Percentiles rank a stretch among this genome's conserved stretches.
phyloP scores from a whole-genome alignment of 2,888 invertebrate species.

The Acronicta psi region DNA sequence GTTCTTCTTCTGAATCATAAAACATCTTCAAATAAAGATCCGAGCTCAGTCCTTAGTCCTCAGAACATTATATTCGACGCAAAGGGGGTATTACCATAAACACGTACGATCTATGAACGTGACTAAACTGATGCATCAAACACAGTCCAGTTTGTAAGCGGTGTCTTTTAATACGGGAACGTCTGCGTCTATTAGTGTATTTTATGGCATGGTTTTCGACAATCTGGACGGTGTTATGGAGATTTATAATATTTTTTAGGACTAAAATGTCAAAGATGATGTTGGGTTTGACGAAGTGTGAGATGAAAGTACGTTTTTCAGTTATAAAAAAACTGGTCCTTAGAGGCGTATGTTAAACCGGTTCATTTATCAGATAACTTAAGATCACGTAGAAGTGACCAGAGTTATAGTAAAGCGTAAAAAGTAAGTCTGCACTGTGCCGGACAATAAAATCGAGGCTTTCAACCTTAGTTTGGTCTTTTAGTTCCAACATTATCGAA shows the following conservation, averaged over 20 bases:
- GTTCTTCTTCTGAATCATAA: background rate
- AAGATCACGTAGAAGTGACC: background rate
- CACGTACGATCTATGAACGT: conserved; percentile 46
- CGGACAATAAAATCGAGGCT: background rate
- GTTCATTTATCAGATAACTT: background rate
- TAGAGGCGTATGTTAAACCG: background rate
- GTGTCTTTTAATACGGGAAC: conserved; percentile 4
- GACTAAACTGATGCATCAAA: conserved; percentile 10
- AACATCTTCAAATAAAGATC: conserved; percentile 6
- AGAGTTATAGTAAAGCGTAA: background rate
- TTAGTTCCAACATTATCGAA: too few relatives aligned
- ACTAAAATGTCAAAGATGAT: conserved; percentile 1
- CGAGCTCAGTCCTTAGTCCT: background rate
- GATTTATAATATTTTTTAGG: background rate
- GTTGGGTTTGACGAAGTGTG: background rate
- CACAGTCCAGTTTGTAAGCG: conserved; percentile 3
- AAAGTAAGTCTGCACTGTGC: background rate
- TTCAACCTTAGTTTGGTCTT: too few relatives aligned
- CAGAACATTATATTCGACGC: conserved; percentile 10
- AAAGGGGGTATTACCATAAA: conserved; percentile 27
- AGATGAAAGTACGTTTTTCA: background rate
- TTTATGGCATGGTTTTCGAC: conserved; percentile 6
- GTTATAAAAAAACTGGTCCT: conserved; percentile 1
- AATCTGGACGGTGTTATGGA: conserved; percentile 5
- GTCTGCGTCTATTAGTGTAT: conserved; percentile 14